These are phyloP conservation scores for Setophaga coronata DNA, from an alignment of 2,113 vertebrate species.

Conservation along the genomic window DNA sequence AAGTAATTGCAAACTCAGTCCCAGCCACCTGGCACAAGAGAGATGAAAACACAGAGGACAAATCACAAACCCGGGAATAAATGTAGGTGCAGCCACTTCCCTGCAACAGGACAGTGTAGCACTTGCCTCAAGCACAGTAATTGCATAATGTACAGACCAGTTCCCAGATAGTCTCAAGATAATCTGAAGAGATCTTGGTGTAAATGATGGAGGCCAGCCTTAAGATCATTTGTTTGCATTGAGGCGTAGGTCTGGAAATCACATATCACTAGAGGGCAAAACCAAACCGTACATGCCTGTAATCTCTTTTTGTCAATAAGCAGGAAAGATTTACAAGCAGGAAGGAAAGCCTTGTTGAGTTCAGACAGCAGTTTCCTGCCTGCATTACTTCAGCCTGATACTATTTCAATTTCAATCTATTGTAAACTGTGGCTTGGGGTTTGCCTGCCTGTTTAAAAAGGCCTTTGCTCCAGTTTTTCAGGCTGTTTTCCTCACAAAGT, in stretches of 20 bases:
- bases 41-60: background rate
- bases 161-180: background rate
- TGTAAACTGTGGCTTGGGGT: slow-evolving; percentile 60
- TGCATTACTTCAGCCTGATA: slow-evolving; percentile 67
- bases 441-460: slow-evolving; percentile 56
- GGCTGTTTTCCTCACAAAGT: background rate
- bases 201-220: background rate
- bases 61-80: background rate
- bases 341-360: slow-evolving; percentile 74
- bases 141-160: background rate
- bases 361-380: slow-evolving; percentile 75
- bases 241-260: background rate
- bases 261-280: slow-evolving; percentile 64
- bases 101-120: background rate
- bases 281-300: slow-evolving; percentile 46
- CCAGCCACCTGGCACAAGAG: slow-evolving; percentile 3
- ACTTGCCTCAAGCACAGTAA: background rate
- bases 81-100: background rate
- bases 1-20: slow-evolving; percentile 17
- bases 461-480: slow-evolving; percentile 48
- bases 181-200: background rate
- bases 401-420: slow-evolving; percentile 68
- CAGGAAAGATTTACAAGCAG: slow-evolving; percentile 74
- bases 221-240: slow-evolving; percentile 19
- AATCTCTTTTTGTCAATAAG: slow-evolving; percentile 74